Percentiles rank a stretch among this genome's conserved stretches.
phyloP scores from a whole-genome alignment of 2,888 invertebrate species.

The Minunthozetes semirufus region DNA sequence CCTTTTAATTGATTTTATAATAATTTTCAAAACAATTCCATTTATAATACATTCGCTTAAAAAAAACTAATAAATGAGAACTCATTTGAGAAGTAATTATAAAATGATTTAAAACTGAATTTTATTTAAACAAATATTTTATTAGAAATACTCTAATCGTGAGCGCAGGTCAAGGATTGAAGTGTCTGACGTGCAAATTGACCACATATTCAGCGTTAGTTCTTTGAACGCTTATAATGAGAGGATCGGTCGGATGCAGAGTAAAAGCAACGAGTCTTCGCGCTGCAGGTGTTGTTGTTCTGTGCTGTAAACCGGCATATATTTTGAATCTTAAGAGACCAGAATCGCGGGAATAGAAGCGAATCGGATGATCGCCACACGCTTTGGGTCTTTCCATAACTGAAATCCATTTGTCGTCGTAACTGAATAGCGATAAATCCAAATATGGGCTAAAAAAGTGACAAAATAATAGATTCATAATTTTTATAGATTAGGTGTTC shows the following conservation, averaged over 20 bases:
- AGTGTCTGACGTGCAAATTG: slow-evolving; percentile 80
- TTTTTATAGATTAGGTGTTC: no score
- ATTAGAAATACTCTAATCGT: not conserved
- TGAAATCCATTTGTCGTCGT: slow-evolving; percentile 93
- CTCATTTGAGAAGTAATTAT: not conserved
- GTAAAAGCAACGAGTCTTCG: slow-evolving; percentile 84
- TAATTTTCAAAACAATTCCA: no score
- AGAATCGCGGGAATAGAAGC: slow-evolving; percentile 77
- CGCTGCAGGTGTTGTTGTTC: slow-evolving; percentile 59
- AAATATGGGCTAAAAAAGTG: slow-evolving; percentile 73
- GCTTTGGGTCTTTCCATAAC: slow-evolving; percentile 90
- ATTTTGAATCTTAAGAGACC: slow-evolving; percentile 62
- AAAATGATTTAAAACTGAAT: not conserved
- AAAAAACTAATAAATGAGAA: no score
- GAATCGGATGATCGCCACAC: slow-evolving; percentile 85
- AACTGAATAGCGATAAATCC: slow-evolving; percentile 81
- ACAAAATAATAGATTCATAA: no score
- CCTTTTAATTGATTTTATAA: no score
- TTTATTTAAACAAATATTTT: not conserved
- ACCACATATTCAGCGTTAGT: slow-evolving; percentile 87
- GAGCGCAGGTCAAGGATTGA: slow-evolving; percentile 6
- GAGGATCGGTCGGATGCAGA: slow-evolving; percentile 92
- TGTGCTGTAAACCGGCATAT: slow-evolving; percentile 58
- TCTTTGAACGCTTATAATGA: slow-evolving; percentile 88
- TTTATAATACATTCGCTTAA: no score